A percentile compares a stretch with the other conserved stretches of the same genome.
Conservation (phyloP, 2,888 invertebrate species). For the Microctonus brassicae region DNA sequence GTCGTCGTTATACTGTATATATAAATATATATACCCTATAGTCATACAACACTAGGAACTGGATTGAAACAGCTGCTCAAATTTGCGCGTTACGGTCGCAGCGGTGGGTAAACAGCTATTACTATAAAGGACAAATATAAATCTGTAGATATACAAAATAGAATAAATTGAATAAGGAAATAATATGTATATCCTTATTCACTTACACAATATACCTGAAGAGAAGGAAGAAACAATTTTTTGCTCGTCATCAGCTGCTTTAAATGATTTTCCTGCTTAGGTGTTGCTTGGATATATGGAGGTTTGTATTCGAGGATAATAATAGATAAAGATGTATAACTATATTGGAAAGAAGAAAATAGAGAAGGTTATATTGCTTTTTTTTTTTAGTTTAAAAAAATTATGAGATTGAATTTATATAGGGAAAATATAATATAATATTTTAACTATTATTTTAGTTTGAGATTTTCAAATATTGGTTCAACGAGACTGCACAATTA, state of each 20-base stretch:
- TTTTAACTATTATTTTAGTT: not conserved
- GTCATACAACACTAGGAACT: not conserved
- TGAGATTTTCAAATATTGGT: not conserved
- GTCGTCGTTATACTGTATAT: conserved; percentile 14
- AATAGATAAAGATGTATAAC: not conserved
- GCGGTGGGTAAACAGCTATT: conserved; percentile 1
- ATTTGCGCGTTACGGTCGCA: not conserved
- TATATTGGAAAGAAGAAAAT: not conserved
- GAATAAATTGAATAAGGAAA: not conserved
- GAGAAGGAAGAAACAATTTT: not conserved
- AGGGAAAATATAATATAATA: not conserved
- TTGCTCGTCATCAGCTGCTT: conserved; percentile 31
- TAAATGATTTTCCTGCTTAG: conserved; percentile 8
- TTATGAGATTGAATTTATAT: no score
- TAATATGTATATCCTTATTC: not conserved
- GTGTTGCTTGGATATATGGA: not conserved
- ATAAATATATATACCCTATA: conserved; percentile 8
- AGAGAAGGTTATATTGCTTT: not conserved
- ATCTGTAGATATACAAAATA: conserved; percentile 13
- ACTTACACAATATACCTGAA: not conserved
- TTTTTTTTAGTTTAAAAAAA: no score
- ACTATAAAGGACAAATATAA: conserved; percentile 19
- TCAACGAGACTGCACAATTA: conserved; percentile 9
- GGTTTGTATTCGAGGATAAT: not conserved
- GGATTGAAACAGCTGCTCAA: conserved; percentile 32